Conservation (phyloP, 2,113 vertebrate genomes). For the Stomatorhinus ivindoensis region DNA sequence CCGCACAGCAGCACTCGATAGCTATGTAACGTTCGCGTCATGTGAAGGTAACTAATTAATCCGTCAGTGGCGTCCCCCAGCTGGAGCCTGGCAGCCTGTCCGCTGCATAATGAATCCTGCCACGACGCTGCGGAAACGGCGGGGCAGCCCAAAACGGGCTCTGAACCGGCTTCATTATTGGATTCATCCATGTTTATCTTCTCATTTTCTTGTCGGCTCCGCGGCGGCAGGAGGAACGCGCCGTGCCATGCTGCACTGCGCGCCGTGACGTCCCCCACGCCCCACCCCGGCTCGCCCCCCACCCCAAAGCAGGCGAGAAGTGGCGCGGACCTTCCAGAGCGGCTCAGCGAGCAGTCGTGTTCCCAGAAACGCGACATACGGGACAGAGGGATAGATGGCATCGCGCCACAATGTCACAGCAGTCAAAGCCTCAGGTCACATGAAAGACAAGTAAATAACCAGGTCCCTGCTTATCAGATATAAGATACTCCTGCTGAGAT, state of each 20-base stretch:
- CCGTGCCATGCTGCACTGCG: background rate
- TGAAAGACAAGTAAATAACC: background rate
- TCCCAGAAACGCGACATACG: background rate
- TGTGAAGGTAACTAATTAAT: conserved; percentile 5
- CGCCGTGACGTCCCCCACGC: background rate
- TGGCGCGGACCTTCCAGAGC: background rate
- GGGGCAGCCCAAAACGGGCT: background rate
- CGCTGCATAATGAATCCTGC: background rate
- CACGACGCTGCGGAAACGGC: background rate
- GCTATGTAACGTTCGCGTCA: background rate
- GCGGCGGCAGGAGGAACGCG: background rate
- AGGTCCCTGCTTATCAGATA: background rate
- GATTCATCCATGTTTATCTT: background rate
- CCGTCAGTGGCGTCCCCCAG: background rate
- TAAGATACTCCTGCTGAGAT: background rate
- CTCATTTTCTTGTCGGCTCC: background rate
- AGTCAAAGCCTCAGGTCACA: background rate
- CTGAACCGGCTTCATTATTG: background rate
- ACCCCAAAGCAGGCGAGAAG: background rate
- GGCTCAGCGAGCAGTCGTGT: background rate
- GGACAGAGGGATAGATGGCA: background rate
- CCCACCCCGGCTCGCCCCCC: background rate
- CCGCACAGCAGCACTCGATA: background rate
- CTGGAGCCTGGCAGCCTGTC: background rate
- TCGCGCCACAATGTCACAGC: background rate